A percentile compares a stretch with the other conserved stretches of the same genome.
phyloP scores from a whole-genome alignment of 1,140 invertebrate genomes.

The Tetragonula clypearis region DNA sequence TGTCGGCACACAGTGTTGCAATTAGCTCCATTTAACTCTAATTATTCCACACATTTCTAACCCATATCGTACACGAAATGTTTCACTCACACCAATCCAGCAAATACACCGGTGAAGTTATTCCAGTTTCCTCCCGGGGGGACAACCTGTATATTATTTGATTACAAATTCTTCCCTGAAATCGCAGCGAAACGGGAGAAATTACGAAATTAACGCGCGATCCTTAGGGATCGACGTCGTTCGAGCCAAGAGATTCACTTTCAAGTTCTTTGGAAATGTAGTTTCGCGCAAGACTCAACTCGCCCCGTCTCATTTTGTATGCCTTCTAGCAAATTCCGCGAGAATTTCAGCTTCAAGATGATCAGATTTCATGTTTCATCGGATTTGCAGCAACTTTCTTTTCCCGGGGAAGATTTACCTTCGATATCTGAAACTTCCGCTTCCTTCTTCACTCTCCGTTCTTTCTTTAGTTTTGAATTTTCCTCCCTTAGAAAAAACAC shows the following conservation, averaged over 20 bases:
- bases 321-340: conserved; percentile 9
- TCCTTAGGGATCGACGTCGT: background rate
- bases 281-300: background rate
- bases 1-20: no score
- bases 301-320: conserved; percentile 1
- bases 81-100: background rate
- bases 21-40: no score
- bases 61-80: no score
- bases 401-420: conserved; percentile 3
- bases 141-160: no score
- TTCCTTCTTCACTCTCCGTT: background rate
- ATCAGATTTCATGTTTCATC: conserved; percentile 30
- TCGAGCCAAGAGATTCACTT: conserved; percentile 10
- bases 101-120: background rate
- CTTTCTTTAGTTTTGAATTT: conserved; percentile 15
- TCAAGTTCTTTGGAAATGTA: conserved; percentile 11
- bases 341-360: background rate
- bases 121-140: background rate
- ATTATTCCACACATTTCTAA: no score
- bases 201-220: background rate
- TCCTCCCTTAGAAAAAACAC: background rate
- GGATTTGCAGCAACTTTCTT: background rate
- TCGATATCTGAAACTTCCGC: conserved; percentile 16
- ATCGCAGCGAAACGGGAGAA: background rate
- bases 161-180: background rate